These are phyloP conservation scores for Cerastis rubricosa DNA, from an alignment of 2,888 invertebrate species.

Conservation along the genomic window DNA sequence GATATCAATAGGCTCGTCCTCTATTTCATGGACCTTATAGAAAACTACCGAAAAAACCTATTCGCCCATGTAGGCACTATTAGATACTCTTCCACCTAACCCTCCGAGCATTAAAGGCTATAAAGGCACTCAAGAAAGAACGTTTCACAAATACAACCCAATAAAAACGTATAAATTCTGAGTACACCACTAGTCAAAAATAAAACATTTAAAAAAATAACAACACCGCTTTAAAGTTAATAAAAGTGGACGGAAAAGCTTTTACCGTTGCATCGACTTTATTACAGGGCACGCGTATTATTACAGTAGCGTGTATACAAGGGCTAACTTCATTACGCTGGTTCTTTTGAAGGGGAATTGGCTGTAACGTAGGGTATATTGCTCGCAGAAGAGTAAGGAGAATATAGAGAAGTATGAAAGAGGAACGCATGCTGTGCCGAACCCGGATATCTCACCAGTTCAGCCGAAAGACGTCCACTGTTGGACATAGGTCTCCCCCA, in stretches of 20 bases:
- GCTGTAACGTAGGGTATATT: not conserved
- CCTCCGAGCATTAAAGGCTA: not conserved
- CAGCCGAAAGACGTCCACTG: too few relatives aligned
- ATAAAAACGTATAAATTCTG: not conserved
- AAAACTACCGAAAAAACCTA: too few relatives aligned
- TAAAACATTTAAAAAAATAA: not conserved
- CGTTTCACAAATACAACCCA: not conserved
- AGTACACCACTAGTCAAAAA: not conserved
- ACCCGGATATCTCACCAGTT: too few relatives aligned
- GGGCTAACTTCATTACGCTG: not conserved
- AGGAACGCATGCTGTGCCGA: not conserved
- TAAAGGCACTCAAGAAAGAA: too few relatives aligned
- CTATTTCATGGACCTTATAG: too few relatives aligned
- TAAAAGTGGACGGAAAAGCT: slow-evolving; percentile 29
- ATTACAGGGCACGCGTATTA: slow-evolving; percentile 27
- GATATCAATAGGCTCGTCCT: too few relatives aligned
- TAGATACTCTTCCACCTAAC: too few relatives aligned
- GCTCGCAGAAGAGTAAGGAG: not conserved
- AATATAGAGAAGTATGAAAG: not conserved
- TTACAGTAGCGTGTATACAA: not conserved
- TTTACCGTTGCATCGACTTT: slow-evolving; percentile 27
- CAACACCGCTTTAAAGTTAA: slow-evolving; percentile 13
- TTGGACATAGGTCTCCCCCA: too few relatives aligned
- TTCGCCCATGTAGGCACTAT: too few relatives aligned
- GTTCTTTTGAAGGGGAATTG: not conserved